Evolutionary conservation across 2,113 vertebrate species (phyloP).

Genomic region (Pygoscelis adeliae): DNA sequence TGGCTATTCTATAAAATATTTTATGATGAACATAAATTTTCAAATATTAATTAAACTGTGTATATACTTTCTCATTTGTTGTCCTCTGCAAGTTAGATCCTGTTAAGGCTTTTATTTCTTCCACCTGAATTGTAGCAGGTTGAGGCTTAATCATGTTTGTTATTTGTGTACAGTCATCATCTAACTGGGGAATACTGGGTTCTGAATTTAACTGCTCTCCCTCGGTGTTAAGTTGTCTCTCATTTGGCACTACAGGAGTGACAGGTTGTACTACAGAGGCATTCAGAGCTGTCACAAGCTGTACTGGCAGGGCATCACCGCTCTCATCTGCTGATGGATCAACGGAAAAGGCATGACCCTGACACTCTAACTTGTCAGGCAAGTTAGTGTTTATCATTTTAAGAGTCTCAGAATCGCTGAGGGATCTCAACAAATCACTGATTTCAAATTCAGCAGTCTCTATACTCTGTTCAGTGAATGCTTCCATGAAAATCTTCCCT

Average conservation of each 20-base stretch:
- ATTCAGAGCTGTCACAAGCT: conserved; percentile 32
- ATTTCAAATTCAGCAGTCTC: neutral
- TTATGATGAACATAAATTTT: neutral
- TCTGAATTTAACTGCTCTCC: neutral
- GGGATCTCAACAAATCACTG: neutral
- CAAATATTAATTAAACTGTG: neutral
- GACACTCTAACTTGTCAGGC: neutral
- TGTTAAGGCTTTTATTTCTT: neutral
- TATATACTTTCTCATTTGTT: conserved; percentile 34
- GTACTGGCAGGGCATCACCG: neutral
- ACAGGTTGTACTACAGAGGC: neutral
- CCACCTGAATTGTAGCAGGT: neutral
- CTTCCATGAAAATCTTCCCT: neutral
- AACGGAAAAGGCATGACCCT: neutral
- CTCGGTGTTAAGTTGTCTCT: neutral
- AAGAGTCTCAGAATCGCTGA: conserved; percentile 5
- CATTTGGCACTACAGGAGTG: neutral
- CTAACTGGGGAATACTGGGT: neutral
- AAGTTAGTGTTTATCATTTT: neutral
- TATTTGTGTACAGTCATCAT: conserved; percentile 51
- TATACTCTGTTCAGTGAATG: neutral
- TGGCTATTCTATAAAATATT: neutral
- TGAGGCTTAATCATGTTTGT: neutral
- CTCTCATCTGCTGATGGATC: neutral
- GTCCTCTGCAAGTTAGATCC: neutral